Evolutionary conservation across 2,888 invertebrate genomes (phyloP), one percentile per base, ranked within the genome.

Genomic region (Cantharis lateralis): DNA sequence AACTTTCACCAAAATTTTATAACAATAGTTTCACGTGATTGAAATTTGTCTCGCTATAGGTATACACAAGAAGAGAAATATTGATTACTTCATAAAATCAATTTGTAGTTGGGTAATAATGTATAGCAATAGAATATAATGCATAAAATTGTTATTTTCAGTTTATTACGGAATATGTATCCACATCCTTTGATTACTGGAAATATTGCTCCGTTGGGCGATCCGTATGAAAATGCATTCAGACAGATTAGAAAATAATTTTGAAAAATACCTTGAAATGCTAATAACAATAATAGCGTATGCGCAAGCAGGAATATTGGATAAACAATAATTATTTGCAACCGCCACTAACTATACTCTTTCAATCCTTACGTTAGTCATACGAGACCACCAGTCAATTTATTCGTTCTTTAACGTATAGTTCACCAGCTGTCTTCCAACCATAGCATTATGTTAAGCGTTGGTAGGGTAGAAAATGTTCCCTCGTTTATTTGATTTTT

Each of bases 331-430:
- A 48, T 48, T 72, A 75, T 78, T 78, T 73, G 78, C 78, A 78
- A 78, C 75, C 68, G 74, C 77, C 72, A 72, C 78, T 66, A 72
- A 71, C 64, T 66, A 11, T 63, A 20, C 15, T 72, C 70, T 72
- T 77, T 78, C 74, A 72, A 72, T 70, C 64, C 68, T 71, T 68
- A 66, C 72, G 71, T 77, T 77, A 75, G 72, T 78, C 78, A 78
- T 72, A 72, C 77, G 72, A 68, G n/a, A 74, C 75, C 75, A 61
- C 72, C 69, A 75, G 78, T 75, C 78, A 78, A 75, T 78, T 24
- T 24, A 24, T 24, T 78, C 78, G 71, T 75, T 71, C 72, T 64
- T 77, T 72, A 72, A 74, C 74, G 24, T 11, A 69, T 48, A 48
- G 76, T 66, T 16, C 32, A 72, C 24, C 77, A 77, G 77, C 77